Evolutionary conservation across 2,797 vertebrate species (phyloP).

Genomic region (Delichon dasypus): DNA sequence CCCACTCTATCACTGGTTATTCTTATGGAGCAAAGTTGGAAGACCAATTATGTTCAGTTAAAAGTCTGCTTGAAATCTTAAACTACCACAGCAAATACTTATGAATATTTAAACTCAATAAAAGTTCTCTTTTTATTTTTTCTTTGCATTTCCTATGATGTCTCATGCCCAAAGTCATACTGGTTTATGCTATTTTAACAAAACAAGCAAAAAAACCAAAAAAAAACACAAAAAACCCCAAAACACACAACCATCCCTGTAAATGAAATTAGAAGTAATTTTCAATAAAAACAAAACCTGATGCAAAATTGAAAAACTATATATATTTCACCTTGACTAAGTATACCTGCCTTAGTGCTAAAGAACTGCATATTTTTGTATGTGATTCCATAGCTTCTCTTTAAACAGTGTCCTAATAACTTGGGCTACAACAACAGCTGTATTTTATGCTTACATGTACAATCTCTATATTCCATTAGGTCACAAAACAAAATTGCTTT

Average conservation of each 20-base stretch:
- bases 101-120: not conserved
- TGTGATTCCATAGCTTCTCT: not conserved
- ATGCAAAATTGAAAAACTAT: not conserved
- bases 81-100: not conserved
- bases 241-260: accelerated
- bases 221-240: too few relatives aligned
- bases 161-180: not conserved
- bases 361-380: not conserved
- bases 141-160: not conserved
- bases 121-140: not conserved
- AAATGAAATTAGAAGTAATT: not conserved
- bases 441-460: not conserved
- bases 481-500: slow-evolving; percentile 16
- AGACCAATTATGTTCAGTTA: not conserved
- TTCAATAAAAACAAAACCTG: not conserved
- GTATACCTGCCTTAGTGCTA: not conserved
- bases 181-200: not conserved
- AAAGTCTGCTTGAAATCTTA: not conserved
- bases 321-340: not conserved
- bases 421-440: not conserved
- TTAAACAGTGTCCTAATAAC: not conserved
- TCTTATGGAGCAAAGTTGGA: not conserved
- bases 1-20: not conserved
- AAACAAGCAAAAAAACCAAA: accelerated
- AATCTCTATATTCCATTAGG: slow-evolving; percentile 2